A percentile compares a stretch with the other conserved stretches of the same genome.
Conservation (phyloP, 2,888 invertebrate species). For the Drosophila quinaria region DNA sequence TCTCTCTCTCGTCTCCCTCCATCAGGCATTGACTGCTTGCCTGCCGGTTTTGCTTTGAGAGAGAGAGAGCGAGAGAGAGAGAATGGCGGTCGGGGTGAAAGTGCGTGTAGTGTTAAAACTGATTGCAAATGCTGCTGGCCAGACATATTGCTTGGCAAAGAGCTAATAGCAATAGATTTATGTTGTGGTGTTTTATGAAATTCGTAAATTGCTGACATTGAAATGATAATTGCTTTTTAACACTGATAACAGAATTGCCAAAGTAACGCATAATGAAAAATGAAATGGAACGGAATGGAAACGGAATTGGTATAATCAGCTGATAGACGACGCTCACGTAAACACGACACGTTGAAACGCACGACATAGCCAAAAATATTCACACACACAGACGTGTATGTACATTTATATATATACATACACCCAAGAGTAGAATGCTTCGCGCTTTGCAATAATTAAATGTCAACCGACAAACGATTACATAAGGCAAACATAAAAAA, state of each 20-base stretch:
- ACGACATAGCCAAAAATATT: conserved; percentile 23
- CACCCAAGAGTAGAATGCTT: conserved; percentile 11
- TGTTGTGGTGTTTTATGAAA: conserved; percentile 35
- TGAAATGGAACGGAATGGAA: not conserved
- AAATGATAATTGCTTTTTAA: conserved; percentile 26
- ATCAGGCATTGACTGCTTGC: conserved; percentile 28
- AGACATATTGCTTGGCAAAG: conserved; percentile 2
- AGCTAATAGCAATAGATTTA: not conserved
- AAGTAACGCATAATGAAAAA: conserved; percentile 8
- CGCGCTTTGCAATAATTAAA: conserved; percentile 44
- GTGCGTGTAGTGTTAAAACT: conserved; percentile 18
- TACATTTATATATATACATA: conserved; percentile 24
- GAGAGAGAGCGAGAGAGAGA: conserved; percentile 4
- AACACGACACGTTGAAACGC: conserved; percentile 19
- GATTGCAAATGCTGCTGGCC: not conserved
- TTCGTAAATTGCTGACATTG: conserved; percentile 15
- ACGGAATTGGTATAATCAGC: conserved; percentile 46
- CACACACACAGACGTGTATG: conserved; percentile 1
- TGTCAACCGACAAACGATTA: conserved; percentile 52
- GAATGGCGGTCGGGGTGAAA: conserved; percentile 41
- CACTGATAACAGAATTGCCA: conserved; percentile 40
- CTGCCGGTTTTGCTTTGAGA: conserved; percentile 22
- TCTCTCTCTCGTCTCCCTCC: not conserved
- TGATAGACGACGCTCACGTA: conserved; percentile 39
- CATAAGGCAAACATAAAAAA: conserved; percentile 46